Evolutionary conservation across 2,797 vertebrate species (phyloP).

Genomic region (Onychomys leucogaster): DNA sequence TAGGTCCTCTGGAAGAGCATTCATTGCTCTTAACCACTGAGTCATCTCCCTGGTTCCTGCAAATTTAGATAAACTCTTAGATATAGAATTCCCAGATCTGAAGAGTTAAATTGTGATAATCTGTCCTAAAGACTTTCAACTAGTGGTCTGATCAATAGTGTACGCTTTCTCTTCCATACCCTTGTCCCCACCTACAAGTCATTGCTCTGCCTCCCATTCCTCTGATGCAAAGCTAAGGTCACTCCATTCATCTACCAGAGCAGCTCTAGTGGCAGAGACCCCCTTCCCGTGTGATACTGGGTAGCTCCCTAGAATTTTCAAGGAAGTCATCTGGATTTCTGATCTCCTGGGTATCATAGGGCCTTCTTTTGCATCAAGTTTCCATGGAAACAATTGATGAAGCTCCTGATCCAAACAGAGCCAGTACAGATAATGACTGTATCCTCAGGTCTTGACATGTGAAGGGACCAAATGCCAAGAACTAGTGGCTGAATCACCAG

Average conservation of each 20-base stretch:
- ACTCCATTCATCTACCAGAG: background rate
- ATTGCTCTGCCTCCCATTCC: background rate
- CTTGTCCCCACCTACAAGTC: background rate
- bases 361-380: background rate
- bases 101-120: constrained; percentile 39
- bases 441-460: background rate
- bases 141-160: background rate
- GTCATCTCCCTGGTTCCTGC: too few relatives aligned
- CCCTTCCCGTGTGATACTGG: background rate
- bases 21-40: background rate
- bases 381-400: background rate
- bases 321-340: background rate
- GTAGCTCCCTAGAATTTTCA: background rate
- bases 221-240: background rate
- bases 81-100: background rate
- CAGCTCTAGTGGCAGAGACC: background rate
- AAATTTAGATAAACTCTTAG: constrained; percentile 16
- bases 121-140: background rate
- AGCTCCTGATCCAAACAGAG: background rate
- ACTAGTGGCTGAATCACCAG: background rate
- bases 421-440: background rate
- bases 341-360: background rate
- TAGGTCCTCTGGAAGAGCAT: background rate
- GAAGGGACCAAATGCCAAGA: background rate
- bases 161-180: background rate